Conservation (phyloP, 2,797 vertebrate species). For the Enteromius trimaculatus region DNA sequence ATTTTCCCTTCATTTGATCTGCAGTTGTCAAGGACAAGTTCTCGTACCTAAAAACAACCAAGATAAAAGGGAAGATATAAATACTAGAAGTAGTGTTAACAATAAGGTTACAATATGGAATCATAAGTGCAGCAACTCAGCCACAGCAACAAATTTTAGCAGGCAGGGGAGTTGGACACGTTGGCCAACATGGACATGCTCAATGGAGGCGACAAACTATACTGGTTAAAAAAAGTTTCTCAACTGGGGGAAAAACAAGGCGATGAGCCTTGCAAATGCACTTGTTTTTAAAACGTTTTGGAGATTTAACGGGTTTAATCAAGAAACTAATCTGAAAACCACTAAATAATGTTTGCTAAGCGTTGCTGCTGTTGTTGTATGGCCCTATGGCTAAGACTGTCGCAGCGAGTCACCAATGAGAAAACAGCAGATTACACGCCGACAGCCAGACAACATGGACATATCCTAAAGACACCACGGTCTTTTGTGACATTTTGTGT, state of each 20-base stretch:
- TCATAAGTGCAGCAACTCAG: not conserved
- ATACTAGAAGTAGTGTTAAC: not conserved
- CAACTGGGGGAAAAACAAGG: not conserved
- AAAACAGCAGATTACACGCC: constrained; percentile 62
- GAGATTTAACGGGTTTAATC: not conserved
- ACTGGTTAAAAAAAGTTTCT: constrained; percentile 9
- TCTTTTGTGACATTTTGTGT: constrained; percentile 7
- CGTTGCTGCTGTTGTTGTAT: constrained; percentile 23
- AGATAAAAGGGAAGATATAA: not conserved
- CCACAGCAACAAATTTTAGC: not conserved
- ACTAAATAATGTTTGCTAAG: not conserved
- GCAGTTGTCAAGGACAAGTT: constrained; percentile 93
- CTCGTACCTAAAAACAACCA: constrained; percentile 81
- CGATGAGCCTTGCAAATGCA: not conserved
- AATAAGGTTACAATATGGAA: not conserved
- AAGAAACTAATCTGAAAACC: not conserved
- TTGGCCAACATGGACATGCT: constrained; percentile 4
- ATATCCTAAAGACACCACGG: constrained; percentile 14
- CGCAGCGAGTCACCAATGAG: constrained; percentile 70
- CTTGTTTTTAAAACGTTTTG: not conserved
- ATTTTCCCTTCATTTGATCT: constrained; percentile 89
- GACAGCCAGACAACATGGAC: constrained; percentile 44
- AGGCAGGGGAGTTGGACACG: not conserved
- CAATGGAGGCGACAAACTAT: not conserved
- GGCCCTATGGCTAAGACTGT: constrained; percentile 61